Evolutionary conservation across 2,888 invertebrate genomes (phyloP), one percentile per base, ranked within the genome.

Genomic region (Ophion ventricosus): DNA sequence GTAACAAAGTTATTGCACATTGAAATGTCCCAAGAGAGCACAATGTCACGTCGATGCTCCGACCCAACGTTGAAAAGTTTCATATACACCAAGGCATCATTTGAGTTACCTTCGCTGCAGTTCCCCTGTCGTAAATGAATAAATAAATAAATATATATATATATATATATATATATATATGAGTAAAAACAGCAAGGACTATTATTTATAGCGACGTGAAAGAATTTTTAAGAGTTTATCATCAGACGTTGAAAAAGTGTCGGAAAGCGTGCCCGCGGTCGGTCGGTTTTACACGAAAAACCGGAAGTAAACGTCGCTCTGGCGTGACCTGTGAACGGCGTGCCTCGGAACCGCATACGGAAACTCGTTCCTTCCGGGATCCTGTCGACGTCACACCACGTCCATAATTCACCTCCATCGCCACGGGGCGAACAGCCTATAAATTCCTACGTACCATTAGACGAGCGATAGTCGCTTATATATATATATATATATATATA

Each of bases 361-460:
- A 88, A 86, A 84, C 83, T 82, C 66, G 75, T 76, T 82, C 82
- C 84, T 88, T 88, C 87, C 87, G 87, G 86, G 85, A 80, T 86
- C 81, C 70, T 23, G 56, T 56, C 49, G 61, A 56, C 59, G 63
- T 80, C 76, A 80, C 80, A 76, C 40, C 77, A 29, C 56, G 26
- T 63, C 49, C 49, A 2, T 25, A 20, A 75, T 10, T 26, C 26
- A 10, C 70, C 54, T 29, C 77, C 20, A 23, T 20, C 49, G 29
- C 76, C 25, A 23, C 23, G 20, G 57, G 57, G 57, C 20, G 23
- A 57, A 57, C 49, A 49, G 49, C 49, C 49, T 49, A 49, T 49
- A 49, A 49, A 49, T 49, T 49, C 49, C 49, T 11, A 49, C 14
- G 17, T 49, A 49, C 49, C 49, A 49, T 49, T 49, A 49, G 49